These are phyloP conservation scores for Nettapus auritus DNA, from an alignment of 2,113 vertebrate genomes.

Conservation along the genomic window DNA sequence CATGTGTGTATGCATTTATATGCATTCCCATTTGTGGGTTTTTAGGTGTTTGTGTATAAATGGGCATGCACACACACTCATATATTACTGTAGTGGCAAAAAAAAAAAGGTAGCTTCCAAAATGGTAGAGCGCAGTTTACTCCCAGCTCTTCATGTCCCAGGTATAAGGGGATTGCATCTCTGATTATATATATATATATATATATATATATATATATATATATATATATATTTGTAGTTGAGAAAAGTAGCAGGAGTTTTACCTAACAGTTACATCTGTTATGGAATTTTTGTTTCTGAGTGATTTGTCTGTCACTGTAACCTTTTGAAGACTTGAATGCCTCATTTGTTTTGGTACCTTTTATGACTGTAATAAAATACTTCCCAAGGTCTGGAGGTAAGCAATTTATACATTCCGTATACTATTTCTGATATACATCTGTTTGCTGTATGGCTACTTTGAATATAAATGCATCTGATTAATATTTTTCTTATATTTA, in stretches of 20 bases:
- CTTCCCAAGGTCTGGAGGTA: background rate
- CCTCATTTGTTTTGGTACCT: background rate
- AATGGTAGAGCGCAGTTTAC: background rate
- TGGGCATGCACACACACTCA: background rate
- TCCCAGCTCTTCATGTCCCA: background rate
- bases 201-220: background rate
- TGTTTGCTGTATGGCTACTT: background rate
- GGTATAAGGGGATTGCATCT: background rate
- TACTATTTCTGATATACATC: background rate
- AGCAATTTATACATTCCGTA: background rate
- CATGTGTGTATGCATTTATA: rapidly evolving
- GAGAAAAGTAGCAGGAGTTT: background rate
- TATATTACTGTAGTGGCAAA: background rate
- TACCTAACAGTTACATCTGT: background rate
- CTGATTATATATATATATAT: background rate
- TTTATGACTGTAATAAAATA: background rate
- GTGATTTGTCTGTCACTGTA: background rate
- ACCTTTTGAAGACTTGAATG: background rate
- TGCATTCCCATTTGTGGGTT: background rate
- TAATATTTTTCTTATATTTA: background rate
- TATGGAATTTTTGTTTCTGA: background rate
- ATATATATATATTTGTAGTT: background rate
- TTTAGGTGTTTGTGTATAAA: background rate
- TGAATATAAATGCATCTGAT: background rate
- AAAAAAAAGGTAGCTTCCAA: background rate